These are phyloP conservation scores for Diploptera punctata DNA, from an alignment of 2,888 invertebrate species.

Conservation along the genomic window DNA sequence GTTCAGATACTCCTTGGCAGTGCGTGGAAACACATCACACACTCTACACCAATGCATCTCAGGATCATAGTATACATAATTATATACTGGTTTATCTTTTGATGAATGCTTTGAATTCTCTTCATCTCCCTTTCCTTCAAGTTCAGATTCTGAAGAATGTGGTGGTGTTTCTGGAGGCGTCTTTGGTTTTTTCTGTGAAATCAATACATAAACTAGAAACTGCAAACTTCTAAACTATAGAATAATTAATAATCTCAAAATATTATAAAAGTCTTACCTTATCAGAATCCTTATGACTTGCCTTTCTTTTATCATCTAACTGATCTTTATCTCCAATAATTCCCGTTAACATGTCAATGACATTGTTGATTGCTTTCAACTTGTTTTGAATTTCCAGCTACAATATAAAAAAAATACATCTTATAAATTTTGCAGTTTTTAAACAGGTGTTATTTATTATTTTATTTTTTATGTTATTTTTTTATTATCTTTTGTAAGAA, in stretches of 20 bases:
- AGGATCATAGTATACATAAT: slow-evolving; percentile 86
- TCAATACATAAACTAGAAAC: too few relatives aligned
- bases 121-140: background rate
- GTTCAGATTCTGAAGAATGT: slow-evolving; percentile 15
- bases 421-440: too few relatives aligned
- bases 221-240: too few relatives aligned
- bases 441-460: too few relatives aligned
- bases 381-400: slow-evolving; percentile 81
- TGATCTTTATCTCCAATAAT: slow-evolving; percentile 75
- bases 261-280: slow-evolving; percentile 30
- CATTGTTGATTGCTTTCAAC: slow-evolving; percentile 83
- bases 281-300: slow-evolving; percentile 46
- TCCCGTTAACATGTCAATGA: slow-evolving; percentile 86
- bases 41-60: slow-evolving; percentile 91
- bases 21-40: slow-evolving; percentile 86
- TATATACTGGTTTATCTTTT: slow-evolving; percentile 59
- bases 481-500: too few relatives aligned
- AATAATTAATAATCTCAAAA: too few relatives aligned
- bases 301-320: slow-evolving; percentile 23
- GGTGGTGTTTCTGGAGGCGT: slow-evolving; percentile 38
- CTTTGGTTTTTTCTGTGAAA: slow-evolving; percentile 36
- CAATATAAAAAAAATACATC: too few relatives aligned
- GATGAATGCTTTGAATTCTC: slow-evolving; percentile 35
- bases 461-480: too few relatives aligned
- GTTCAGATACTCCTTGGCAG: slow-evolving; percentile 83